These are phyloP conservation scores for Perizoma flavofasciatum DNA, from an alignment of 2,888 invertebrate genomes.

Conservation along the genomic window DNA sequence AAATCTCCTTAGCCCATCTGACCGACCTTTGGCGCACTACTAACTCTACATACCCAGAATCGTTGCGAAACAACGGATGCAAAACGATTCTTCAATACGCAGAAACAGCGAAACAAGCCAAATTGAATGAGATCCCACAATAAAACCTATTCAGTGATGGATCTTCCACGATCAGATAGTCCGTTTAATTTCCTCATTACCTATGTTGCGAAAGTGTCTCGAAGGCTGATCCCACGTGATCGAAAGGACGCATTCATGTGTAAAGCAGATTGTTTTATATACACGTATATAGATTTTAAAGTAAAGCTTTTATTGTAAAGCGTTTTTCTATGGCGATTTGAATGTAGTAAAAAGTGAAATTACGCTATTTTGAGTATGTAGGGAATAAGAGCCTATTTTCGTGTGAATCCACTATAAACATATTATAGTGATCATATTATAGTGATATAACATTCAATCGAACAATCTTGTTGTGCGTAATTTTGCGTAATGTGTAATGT, in stretches of 20 bases:
- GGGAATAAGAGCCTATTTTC: too few species aligned
- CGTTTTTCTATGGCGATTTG: too few species aligned
- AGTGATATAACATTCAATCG: too few species aligned
- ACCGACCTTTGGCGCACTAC: neutral
- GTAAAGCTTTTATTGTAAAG: too few species aligned
- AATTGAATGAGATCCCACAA: conserved; percentile 33
- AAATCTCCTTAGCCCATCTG: neutral
- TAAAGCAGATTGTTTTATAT: conserved; percentile 2
- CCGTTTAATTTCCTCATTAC: conserved; percentile 35
- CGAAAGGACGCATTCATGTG: conserved; percentile 11
- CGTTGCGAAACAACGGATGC: conserved; percentile 19
- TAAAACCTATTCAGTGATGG: conserved; percentile 33
- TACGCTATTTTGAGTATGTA: too few species aligned
- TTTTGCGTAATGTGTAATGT: too few species aligned
- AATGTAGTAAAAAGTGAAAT: too few species aligned
- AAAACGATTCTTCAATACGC: conserved; percentile 10
- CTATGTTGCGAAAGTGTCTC: conserved; percentile 32
- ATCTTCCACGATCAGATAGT: conserved; percentile 29
- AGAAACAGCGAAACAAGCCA: conserved; percentile 24
- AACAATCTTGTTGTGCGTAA: too few species aligned
- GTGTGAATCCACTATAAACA: too few species aligned
- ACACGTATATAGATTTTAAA: too few species aligned
- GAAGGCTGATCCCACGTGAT: conserved; percentile 31
- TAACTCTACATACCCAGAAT: conserved; percentile 3
- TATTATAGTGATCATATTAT: too few species aligned